Base-by-base conservation (phyloP, 1,140 invertebrate species). In the Drosophila mojavensis region DNA sequence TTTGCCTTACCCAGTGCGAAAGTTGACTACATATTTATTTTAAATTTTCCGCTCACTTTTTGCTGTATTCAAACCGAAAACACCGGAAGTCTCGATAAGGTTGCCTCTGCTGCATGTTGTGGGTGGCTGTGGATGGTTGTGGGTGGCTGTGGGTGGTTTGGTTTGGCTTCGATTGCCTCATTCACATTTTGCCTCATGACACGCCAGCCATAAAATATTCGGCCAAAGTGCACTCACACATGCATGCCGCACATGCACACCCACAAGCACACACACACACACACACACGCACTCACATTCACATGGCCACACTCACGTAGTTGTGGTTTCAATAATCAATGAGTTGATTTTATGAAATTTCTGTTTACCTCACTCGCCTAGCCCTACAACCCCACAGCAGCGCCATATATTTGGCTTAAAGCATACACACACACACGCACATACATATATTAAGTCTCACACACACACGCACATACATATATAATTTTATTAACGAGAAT, bases 281-380 rank as follows among this genome's bases (percentile, higher is more conserved):
- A 20, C 41, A 33, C 41, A 28, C 24, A 9, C 43, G 41, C 51
- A 51, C 65, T 71, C 66, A 59, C 30, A 47, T 43, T 24, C 33
- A 30, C n/a, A 3, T 26, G 13, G 39, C 4, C 58, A 63, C 62
- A 60, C 66, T 45, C 75, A 88, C 79, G 82, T 80, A 77, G 79
- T 72, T 88, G 83, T 62, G 83, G 83, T 89, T 88, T 88, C 77
- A 80, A 88, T 88, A 88, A 88, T 88, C 83, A 88, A 88, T 88
- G 83, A 89, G 83, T 88, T 88, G 83, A 88, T 88, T 88, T 88
- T 88, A 88, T 88, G 84, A 88, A 88, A 85, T 88, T 69, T 79
- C 48, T 72, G 69, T 74, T 50, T 62, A 50, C 64, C 73, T 51
- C 78, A 51, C 26, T 53, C 30, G 28, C 59, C 28, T 43, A 36